These are phyloP conservation scores for Callimorpha dominula DNA, from an alignment of 2,888 invertebrate genomes.

Conservation along the genomic window DNA sequence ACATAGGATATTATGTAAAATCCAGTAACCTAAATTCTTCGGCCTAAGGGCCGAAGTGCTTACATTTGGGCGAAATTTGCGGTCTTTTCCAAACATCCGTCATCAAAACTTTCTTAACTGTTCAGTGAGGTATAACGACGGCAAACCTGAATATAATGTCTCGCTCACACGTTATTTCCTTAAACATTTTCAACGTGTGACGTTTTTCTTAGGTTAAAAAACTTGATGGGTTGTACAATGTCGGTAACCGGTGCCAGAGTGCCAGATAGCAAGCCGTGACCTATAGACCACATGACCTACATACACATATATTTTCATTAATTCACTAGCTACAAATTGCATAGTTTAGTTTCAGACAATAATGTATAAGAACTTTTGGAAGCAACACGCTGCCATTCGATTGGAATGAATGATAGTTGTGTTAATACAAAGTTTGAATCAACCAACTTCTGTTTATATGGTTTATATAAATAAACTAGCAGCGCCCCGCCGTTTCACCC, in stretches of 20 bases:
- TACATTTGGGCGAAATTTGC: too few species aligned
- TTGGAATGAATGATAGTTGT: neutral
- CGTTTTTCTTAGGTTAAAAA: neutral
- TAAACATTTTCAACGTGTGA: neutral
- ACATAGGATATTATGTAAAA: too few species aligned
- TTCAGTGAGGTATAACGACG: neutral
- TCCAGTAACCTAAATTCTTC: neutral
- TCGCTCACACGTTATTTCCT: neutral
- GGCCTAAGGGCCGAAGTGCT: too few species aligned
- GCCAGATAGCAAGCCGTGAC: neutral
- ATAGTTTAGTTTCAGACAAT: neutral
- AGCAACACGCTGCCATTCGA: neutral
- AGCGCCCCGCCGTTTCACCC: too few species aligned
- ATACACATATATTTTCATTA: neutral
- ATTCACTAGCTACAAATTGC: neutral
- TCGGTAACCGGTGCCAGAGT: neutral
- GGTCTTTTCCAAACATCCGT: too few species aligned
- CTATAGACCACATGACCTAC: neutral
- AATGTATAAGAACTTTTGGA: neutral
- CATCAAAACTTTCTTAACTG: neutral
- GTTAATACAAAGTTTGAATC: neutral
- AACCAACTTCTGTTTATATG: neutral
- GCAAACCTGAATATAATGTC: neutral
- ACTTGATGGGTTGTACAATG: neutral
- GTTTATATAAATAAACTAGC: too few species aligned